A percentile compares a stretch with the other conserved stretches of the same genome.
Evolutionary conservation across 2,888 invertebrate species (phyloP).

Genomic region (Eupsilia transversa): DNA sequence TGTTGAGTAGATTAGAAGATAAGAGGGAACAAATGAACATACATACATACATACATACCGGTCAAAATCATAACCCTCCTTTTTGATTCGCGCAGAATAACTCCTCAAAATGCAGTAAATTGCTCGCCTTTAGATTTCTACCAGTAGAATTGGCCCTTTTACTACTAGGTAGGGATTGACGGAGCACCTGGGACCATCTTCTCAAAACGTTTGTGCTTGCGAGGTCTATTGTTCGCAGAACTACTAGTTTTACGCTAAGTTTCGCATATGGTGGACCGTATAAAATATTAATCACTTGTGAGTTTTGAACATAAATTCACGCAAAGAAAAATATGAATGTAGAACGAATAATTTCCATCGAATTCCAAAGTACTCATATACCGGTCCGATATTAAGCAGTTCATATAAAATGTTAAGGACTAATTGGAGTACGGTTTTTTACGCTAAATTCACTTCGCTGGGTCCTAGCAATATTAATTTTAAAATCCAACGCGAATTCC

Average conservation of each 20-base stretch:
- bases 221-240: too few relatives aligned
- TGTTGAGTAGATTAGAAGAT: too few relatives aligned
- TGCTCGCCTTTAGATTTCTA: too few relatives aligned
- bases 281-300: not conserved
- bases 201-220: too few relatives aligned
- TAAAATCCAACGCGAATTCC: not conserved
- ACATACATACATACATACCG: too few relatives aligned
- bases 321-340: not conserved
- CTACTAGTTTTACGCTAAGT: not conserved
- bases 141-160: too few relatives aligned
- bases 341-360: not conserved
- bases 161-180: too few relatives aligned
- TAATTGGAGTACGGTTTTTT: slow-evolving; percentile 3
- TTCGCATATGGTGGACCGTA: not conserved
- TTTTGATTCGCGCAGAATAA: too few relatives aligned
- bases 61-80: too few relatives aligned
- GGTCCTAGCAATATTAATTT: slow-evolving; percentile 18
- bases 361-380: not conserved
- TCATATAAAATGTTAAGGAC: slow-evolving; percentile 27
- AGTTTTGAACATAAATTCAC: not conserved
- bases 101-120: too few relatives aligned
- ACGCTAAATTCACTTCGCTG: slow-evolving; percentile 30
- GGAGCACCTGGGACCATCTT: too few relatives aligned
- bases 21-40: too few relatives aligned
- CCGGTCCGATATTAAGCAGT: not conserved